phyloP scores from a whole-genome alignment of 2,888 invertebrate genomes.

The Monopis laevigella region DNA sequence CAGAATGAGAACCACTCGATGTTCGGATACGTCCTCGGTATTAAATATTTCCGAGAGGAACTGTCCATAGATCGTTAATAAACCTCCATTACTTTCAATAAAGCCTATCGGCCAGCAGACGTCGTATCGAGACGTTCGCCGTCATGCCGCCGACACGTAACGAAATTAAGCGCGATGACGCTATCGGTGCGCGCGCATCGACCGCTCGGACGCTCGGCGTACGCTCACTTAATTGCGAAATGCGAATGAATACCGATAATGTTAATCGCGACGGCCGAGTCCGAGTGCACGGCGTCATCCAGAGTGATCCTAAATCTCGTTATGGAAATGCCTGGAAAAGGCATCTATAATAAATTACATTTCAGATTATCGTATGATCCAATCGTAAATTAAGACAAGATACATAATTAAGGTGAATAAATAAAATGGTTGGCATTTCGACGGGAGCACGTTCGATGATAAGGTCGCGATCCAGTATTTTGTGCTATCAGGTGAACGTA shows the following conservation, averaged over 20 bases:
- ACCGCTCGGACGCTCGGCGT: conserved; percentile 25
- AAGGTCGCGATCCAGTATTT: conserved; percentile 43
- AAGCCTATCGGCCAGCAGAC: conserved; percentile 51
- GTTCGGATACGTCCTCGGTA: conserved; percentile 25
- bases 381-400: conserved; percentile 69
- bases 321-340: conserved; percentile 61
- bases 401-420: conserved; percentile 68
- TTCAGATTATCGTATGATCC: conserved; percentile 67
- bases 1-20: conserved; percentile 1
- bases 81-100: conserved; percentile 67
- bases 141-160: conserved; percentile 60
- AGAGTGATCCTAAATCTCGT: conserved; percentile 60
- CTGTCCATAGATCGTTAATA: conserved; percentile 57
- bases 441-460: conserved; percentile 64
- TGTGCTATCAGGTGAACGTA: conserved; percentile 59
- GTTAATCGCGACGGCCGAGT: conserved; percentile 43
- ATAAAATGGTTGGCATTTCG: conserved; percentile 68
- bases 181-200: conserved; percentile 56
- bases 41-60: conserved; percentile 42
- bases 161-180: conserved; percentile 61
- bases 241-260: conserved; percentile 59
- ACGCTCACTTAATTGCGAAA: conserved; percentile 56
- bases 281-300: conserved; percentile 41
- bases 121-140: conserved; percentile 57
- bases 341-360: conserved; percentile 62